Percentiles rank a stretch among this genome's conserved stretches.
These are phyloP conservation scores for Xestia c-nigrum DNA, from an alignment of 2,888 invertebrate species.

Conservation along the genomic window DNA sequence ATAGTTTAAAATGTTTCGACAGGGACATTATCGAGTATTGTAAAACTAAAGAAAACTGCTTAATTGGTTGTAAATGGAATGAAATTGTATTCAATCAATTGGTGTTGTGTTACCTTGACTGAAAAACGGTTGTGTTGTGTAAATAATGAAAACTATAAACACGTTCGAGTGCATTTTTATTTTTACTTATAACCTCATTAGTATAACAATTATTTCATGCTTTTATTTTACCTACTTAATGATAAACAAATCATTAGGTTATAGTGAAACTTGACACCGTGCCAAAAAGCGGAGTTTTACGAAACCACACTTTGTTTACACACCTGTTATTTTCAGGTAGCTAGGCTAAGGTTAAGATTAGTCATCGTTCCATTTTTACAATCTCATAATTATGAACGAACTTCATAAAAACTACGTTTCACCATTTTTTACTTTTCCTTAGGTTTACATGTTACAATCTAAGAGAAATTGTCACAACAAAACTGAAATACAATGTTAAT, in stretches of 20 bases:
- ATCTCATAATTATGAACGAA: not conserved
- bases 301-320: slow-evolving; percentile 73
- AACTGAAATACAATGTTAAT: not conserved
- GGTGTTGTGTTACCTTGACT: slow-evolving; percentile 47
- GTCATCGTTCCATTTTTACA: slow-evolving; percentile 58
- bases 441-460: not conserved
- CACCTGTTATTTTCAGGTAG: slow-evolving; percentile 84
- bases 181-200: slow-evolving; percentile 50
- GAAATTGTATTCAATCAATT: slow-evolving; percentile 33
- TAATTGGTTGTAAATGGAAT: slow-evolving; percentile 26
- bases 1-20: not conserved
- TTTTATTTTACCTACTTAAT: slow-evolving; percentile 14
- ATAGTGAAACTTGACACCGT: slow-evolving; percentile 69
- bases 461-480: not conserved
- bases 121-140: slow-evolving; percentile 65
- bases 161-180: slow-evolving; percentile 53
- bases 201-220: slow-evolving; percentile 3
- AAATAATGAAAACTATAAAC: slow-evolving; percentile 59
- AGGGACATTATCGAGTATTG: not conserved
- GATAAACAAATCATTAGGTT: slow-evolving; percentile 48
- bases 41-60: slow-evolving; percentile 2
- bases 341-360: slow-evolving; percentile 75
- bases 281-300: slow-evolving; percentile 73
- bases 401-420: not conserved
- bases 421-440: not conserved